These are phyloP conservation scores for Neolamprologus tretocephalus DNA, from an alignment of 2,113 vertebrate genomes.

Conservation along the genomic window DNA sequence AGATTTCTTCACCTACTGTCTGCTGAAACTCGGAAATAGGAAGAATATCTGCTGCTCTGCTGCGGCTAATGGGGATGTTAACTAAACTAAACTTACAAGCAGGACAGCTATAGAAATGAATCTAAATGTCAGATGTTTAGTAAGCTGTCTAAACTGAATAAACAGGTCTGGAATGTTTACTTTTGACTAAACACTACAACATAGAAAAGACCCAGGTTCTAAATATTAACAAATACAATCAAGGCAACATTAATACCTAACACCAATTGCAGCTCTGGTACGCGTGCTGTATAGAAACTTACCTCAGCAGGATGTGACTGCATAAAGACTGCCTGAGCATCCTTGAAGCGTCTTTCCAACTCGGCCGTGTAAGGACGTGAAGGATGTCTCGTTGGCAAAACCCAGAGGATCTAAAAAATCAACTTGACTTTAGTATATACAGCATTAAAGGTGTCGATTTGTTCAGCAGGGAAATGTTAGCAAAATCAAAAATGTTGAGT, in stretches of 20 bases:
- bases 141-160: neutral
- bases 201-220: neutral
- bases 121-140: neutral
- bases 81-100: neutral
- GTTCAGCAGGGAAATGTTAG: neutral
- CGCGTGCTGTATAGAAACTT: neutral
- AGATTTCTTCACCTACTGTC: neutral
- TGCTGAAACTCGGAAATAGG: neutral
- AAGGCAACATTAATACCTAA: neutral
- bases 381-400: slow-evolving; percentile 76
- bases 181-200: neutral
- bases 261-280: neutral
- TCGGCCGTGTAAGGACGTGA: slow-evolving; percentile 71
- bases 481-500: neutral
- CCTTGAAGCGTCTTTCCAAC: slow-evolving; percentile 67
- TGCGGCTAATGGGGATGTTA: neutral
- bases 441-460: neutral
- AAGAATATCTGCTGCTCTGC: neutral
- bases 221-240: neutral
- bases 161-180: neutral
- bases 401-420: slow-evolving; percentile 57
- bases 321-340: slow-evolving; percentile 53
- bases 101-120: neutral
- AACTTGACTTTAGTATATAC: neutral
- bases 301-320: slow-evolving; percentile 56